Evolutionary conservation across 2,113 vertebrate species (phyloP).

Genomic region (Glaucidium brasilianum): DNA sequence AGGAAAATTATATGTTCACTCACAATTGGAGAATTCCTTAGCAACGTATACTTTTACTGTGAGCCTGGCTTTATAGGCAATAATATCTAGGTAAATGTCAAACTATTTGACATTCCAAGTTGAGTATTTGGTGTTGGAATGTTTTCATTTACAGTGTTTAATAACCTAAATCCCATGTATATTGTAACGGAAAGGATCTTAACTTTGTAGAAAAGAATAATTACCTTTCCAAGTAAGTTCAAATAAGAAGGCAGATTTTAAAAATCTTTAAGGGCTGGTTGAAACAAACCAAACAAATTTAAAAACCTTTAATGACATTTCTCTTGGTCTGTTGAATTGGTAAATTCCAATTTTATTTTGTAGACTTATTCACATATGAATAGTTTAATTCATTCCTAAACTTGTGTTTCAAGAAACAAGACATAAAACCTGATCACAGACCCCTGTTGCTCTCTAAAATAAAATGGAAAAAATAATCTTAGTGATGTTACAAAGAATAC

Average conservation of each 20-base stretch:
- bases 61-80: not conserved
- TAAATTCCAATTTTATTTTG: not conserved
- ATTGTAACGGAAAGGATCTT: not conserved
- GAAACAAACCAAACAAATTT: not conserved
- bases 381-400: not conserved
- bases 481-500: not conserved
- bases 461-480: not conserved
- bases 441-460: not conserved
- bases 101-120: not conserved
- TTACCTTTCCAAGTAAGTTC: not conserved
- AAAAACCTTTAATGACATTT: not conserved
- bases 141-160: not conserved
- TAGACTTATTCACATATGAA: not conserved
- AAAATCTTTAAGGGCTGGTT: not conserved
- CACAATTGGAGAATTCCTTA: not conserved
- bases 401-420: not conserved
- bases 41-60: not conserved
- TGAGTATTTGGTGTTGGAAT: not conserved
- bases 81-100: not conserved
- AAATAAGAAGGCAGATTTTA: not conserved
- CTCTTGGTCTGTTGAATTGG: not conserved
- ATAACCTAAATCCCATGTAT: not conserved
- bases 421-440: not conserved
- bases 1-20: not conserved
- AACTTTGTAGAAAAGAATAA: not conserved